Percentiles rank a stretch among this genome's conserved stretches.
Evolutionary conservation across 2,797 vertebrate species (phyloP).

Genomic region (Xenentodon cancila): DNA sequence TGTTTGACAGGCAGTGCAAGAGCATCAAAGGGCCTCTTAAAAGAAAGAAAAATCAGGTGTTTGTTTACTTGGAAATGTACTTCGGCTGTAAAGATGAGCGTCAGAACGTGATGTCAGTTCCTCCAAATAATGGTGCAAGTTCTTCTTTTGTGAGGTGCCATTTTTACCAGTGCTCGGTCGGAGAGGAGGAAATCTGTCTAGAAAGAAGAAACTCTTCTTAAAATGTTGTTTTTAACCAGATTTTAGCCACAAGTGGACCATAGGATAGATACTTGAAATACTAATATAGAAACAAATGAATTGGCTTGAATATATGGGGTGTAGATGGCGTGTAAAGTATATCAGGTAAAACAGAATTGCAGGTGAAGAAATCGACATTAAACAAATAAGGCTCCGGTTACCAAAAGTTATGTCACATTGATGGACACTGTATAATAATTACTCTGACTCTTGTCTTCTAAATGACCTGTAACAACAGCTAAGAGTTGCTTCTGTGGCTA

Average conservation of each 20-base stretch:
- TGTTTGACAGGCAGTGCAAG: constrained; percentile 37
- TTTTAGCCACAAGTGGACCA: neutral
- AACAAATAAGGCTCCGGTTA: neutral
- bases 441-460: constrained; percentile 1
- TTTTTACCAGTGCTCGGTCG: constrained; percentile 13
- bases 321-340: too few relatives aligned
- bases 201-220: neutral
- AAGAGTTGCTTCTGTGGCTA: constrained; percentile 29
- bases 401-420: constrained; percentile 18
- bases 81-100: neutral
- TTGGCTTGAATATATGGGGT: neutral
- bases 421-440: constrained; percentile 6
- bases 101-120: constrained; percentile 47
- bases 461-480: constrained; percentile 20
- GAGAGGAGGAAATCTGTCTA: constrained; percentile 9
- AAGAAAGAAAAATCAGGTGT: too few relatives aligned
- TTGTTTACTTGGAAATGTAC: constrained; percentile 9
- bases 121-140: constrained; percentile 51
- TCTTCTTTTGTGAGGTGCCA: constrained; percentile 60
- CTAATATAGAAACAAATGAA: neutral
- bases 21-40: constrained; percentile 13
- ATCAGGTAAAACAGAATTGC: neutral
- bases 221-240: too few relatives aligned
- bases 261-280: neutral
- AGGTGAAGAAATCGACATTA: constrained; percentile 1